Conservation (phyloP, 2,888 invertebrate genomes). For the Craniophora ligustri region DNA sequence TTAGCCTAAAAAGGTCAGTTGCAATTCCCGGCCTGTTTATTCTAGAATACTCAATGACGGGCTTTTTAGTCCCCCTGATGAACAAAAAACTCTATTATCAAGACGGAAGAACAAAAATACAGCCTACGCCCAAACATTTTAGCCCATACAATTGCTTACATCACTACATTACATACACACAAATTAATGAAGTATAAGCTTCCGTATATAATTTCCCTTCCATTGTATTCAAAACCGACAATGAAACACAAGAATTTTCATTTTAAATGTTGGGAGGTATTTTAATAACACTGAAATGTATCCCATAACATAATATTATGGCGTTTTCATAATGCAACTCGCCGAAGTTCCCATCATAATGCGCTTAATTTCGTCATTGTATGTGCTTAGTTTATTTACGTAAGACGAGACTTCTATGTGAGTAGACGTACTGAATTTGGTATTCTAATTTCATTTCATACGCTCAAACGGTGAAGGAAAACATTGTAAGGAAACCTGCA, state of each 20-base stretch:
- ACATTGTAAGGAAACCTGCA: too few species aligned
- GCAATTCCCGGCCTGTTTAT: too few species aligned
- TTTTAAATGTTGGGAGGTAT: slow-evolving; percentile 49
- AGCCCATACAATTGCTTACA: not conserved
- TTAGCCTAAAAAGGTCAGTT: too few species aligned
- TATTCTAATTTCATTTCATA: too few species aligned
- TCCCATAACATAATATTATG: slow-evolving; percentile 59
- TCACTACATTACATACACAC: slow-evolving; percentile 10
- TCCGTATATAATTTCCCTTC: slow-evolving; percentile 35
- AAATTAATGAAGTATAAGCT: slow-evolving; percentile 12
- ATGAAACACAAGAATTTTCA: slow-evolving; percentile 46
- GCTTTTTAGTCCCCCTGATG: too few species aligned
- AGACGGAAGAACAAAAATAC: too few species aligned
- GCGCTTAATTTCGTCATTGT: slow-evolving; percentile 64
- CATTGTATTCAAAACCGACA: slow-evolving; percentile 52
- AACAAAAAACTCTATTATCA: too few species aligned
- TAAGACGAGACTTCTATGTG: slow-evolving; percentile 30
- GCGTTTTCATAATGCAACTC: slow-evolving; percentile 61
- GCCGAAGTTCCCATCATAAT: slow-evolving; percentile 62
- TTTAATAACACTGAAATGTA: slow-evolving; percentile 57
- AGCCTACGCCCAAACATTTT: not conserved
- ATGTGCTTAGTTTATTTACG: slow-evolving; percentile 50
- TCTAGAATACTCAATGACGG: too few species aligned
- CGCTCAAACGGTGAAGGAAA: too few species aligned
- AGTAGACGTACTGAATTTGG: too few species aligned